Evolutionary conservation across 92 coral and sea anemone genomes (phyloP).

Genomic region (Epizoanthus stellaris): DNA sequence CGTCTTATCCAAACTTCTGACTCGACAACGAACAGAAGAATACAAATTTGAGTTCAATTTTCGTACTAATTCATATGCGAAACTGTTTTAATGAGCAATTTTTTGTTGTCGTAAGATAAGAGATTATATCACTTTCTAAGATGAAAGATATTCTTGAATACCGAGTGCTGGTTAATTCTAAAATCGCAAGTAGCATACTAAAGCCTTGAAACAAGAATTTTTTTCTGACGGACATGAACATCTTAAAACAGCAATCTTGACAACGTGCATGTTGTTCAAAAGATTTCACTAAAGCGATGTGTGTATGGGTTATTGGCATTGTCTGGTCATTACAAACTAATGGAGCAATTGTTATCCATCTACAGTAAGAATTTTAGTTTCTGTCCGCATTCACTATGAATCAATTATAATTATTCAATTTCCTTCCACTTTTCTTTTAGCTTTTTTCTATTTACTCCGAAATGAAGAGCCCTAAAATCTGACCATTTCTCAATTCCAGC

Average conservation of each 20-base stretch:
- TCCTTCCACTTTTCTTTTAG: neutral
- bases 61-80: too few relatives aligned
- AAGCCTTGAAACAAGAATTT: too few relatives aligned
- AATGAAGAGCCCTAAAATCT: neutral
- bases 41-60: too few relatives aligned
- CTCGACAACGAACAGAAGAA: too few relatives aligned
- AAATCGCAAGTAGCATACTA: too few relatives aligned
- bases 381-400: conserved; percentile 3
- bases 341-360: neutral
- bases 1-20: too few relatives aligned
- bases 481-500: too few relatives aligned
- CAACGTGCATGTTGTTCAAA: neutral
- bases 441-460: neutral
- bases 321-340: conserved; percentile 19
- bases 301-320: neutral
- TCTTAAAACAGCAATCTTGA: neutral
- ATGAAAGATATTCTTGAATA: too few relatives aligned
- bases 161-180: too few relatives aligned
- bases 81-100: too few relatives aligned
- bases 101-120: too few relatives aligned
- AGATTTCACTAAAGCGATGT: neutral
- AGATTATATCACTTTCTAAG: too few relatives aligned
- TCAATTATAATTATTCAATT: neutral
- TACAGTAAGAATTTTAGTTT: neutral
- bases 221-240: neutral